A percentile compares a stretch with the other conserved stretches of the same genome.
Evolutionary conservation across 2,797 vertebrate species (phyloP).

Genomic region (Sebastes hopkinsi): DNA sequence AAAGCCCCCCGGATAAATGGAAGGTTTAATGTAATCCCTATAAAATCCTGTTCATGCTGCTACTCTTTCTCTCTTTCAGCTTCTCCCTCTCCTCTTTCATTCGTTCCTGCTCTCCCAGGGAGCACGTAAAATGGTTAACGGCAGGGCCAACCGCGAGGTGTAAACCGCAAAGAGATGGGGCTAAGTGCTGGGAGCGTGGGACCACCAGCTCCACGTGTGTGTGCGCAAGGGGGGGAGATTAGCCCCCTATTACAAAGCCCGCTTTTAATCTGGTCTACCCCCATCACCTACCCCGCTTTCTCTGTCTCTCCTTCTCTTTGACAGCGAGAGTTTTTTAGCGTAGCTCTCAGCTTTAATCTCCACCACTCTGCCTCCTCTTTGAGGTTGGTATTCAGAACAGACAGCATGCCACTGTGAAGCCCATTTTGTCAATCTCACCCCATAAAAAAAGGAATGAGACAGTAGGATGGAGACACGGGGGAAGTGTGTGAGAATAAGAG

Average conservation of each 20-base stretch:
- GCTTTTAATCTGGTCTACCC: constrained; percentile 64
- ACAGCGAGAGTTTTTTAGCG: constrained; percentile 59
- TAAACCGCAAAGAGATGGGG: constrained; percentile 77
- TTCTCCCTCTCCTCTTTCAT: constrained; percentile 60
- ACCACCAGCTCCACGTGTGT: constrained; percentile 71
- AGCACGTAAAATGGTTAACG: constrained; percentile 78
- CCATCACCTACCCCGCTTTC: constrained; percentile 35
- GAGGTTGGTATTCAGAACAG: constrained; percentile 54
- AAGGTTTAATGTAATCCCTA: constrained; percentile 84
- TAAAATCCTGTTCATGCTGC: constrained; percentile 80
- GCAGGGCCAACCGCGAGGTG: constrained; percentile 69
- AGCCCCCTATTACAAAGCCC: constrained; percentile 65
- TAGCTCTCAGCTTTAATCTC: constrained; percentile 59
- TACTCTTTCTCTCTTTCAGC: constrained; percentile 72
- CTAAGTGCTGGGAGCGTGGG: constrained; percentile 79
- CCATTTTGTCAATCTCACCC: constrained; percentile 60
- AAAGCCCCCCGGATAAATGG: constrained; percentile 80
- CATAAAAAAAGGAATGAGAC: constrained; percentile 55
- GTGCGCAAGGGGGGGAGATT: constrained; percentile 59
- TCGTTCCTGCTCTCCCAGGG: constrained; percentile 67
- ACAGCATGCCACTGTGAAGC: constrained; percentile 61
- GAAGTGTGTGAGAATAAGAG: constrained; percentile 38
- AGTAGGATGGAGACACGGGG: constrained; percentile 34
- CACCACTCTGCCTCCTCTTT: constrained; percentile 50
- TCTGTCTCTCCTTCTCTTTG: constrained; percentile 43